Conservation (phyloP, 2,113 vertebrate species). For the Prunella fulvescens region DNA sequence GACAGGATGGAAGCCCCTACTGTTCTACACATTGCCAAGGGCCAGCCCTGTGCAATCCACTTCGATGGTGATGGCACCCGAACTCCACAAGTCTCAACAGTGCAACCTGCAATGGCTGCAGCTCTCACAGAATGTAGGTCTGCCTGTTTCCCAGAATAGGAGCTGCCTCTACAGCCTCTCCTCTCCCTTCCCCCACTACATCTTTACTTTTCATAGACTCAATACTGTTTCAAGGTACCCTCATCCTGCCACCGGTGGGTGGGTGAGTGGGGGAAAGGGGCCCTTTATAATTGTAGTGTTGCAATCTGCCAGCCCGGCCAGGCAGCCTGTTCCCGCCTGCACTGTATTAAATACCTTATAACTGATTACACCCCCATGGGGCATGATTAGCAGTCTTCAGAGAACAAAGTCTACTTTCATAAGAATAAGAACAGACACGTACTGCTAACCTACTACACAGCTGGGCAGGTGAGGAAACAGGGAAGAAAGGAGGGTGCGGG, state of each 20-base stretch:
- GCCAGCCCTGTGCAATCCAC: background rate
- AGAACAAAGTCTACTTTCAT: conserved; percentile 84
- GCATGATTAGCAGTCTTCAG: conserved; percentile 78
- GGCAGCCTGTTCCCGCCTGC: conserved; percentile 79
- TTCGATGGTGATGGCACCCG: background rate
- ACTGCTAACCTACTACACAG: conserved; percentile 69
- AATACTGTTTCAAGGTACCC: conserved; percentile 46
- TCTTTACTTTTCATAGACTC: conserved; percentile 57
- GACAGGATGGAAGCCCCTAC: background rate
- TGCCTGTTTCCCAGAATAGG: conserved; percentile 24
- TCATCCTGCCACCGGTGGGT: conserved; percentile 47
- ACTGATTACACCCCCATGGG: conserved; percentile 80
- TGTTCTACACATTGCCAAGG: background rate
- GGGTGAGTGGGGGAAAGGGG: conserved; percentile 63
- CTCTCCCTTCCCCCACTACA: conserved; percentile 38
- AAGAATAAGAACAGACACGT: conserved; percentile 75
- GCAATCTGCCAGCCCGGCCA: conserved; percentile 74
- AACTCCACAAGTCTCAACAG: background rate
- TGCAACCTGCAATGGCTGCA: background rate
- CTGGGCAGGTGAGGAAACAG: conserved; percentile 60
- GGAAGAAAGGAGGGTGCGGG: background rate
- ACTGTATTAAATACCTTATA: conserved; percentile 80
- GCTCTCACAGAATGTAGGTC: background rate
- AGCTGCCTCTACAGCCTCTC: conserved; percentile 18
- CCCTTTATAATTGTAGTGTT: conserved; percentile 76